Evolutionary conservation across 2,113 vertebrate genomes (phyloP).

Genomic region (Megaptera novaeangliae): DNA sequence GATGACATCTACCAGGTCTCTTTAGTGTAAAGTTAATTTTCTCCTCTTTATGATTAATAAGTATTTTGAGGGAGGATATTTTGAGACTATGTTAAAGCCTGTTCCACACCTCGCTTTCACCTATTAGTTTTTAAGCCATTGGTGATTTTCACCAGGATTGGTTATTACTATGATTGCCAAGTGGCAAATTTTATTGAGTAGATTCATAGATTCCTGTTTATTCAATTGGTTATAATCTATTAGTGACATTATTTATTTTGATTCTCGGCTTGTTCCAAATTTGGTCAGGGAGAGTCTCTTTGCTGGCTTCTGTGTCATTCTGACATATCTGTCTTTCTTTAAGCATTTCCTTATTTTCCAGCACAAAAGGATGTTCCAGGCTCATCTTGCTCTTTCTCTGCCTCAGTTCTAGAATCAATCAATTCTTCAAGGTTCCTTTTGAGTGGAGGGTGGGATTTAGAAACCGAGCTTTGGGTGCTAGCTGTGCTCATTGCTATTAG

Average conservation of each 20-base stretch:
- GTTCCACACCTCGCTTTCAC: neutral
- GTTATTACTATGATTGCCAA: neutral
- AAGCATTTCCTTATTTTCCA: neutral
- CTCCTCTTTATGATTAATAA: neutral
- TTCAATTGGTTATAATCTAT: neutral
- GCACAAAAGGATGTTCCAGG: neutral
- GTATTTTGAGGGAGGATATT: neutral
- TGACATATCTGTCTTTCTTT: neutral
- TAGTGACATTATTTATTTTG: neutral
- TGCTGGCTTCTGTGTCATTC: neutral
- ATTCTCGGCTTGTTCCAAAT: neutral
- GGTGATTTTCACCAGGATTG: neutral
- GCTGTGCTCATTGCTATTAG: neutral
- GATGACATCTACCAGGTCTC: neutral
- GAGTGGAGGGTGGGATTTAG: neutral
- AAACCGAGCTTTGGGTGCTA: neutral
- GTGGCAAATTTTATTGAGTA: neutral
- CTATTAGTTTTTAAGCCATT: neutral
- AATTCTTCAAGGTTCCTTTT: neutral
- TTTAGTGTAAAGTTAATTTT: neutral
- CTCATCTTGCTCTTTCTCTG: neutral
- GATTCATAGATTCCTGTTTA: neutral
- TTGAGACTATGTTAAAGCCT: neutral
- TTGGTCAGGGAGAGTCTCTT: neutral
- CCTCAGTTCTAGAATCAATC: neutral